Percentiles rank a stretch among this genome's conserved stretches.
Conservation (phyloP, 2,113 vertebrate species). For the Spizaetus ornatus region DNA sequence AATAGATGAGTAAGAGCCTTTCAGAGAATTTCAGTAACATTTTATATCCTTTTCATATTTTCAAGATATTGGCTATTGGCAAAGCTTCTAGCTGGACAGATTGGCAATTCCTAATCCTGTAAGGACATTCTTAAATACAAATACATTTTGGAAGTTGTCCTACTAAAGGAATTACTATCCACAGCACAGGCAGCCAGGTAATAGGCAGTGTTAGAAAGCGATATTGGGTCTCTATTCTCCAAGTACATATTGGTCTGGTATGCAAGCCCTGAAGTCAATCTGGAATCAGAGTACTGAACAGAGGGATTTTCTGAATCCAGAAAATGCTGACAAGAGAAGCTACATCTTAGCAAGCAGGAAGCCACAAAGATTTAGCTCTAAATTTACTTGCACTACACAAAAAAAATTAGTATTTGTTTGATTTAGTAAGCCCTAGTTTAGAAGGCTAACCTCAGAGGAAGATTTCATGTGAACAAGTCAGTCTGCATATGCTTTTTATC, state of each 20-base stretch:
- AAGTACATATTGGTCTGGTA: neutral
- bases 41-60: neutral
- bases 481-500: neutral
- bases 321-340: neutral
- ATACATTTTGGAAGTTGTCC: neutral
- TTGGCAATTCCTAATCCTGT: neutral
- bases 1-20: neutral
- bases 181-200: neutral
- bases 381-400: neutral
- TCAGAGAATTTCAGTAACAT: neutral
- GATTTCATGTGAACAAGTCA: neutral
- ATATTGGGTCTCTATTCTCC: neutral
- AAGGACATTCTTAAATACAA: neutral
- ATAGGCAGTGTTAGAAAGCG: neutral
- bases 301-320: neutral
- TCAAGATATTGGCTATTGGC: neutral
- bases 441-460: neutral
- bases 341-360: neutral
- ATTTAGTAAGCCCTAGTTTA: neutral
- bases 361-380: neutral
- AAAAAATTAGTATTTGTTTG: neutral
- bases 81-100: neutral
- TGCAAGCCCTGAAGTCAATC: neutral
- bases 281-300: neutral
- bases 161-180: neutral